Evolutionary conservation across 2,797 vertebrate species (phyloP).

Genomic region (Hippocampus kuda): DNA sequence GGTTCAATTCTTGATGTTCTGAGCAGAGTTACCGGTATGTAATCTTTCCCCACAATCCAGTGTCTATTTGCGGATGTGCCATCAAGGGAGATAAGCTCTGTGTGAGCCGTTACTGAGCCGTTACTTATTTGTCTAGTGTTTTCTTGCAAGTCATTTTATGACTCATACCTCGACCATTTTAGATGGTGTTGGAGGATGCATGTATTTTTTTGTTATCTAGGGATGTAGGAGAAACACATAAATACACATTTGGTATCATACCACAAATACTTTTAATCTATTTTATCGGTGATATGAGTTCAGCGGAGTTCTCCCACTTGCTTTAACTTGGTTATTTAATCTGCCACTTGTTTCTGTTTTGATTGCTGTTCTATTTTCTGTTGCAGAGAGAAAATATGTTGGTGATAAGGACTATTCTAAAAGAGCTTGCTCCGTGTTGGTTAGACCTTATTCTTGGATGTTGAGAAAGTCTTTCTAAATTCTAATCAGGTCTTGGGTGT

Average conservation of each 20-base stretch:
- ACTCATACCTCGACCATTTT: too few relatives aligned
- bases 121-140: neutral
- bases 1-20: neutral
- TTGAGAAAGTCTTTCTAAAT: slow-evolving; percentile 41
- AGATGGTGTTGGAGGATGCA: neutral
- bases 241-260: neutral
- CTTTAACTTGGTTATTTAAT: neutral
- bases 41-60: neutral
- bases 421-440: slow-evolving; percentile 17
- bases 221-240: neutral
- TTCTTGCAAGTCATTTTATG: neutral
- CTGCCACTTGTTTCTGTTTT: neutral
- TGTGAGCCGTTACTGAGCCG: neutral
- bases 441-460: slow-evolving; percentile 45
- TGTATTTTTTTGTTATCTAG: neutral
- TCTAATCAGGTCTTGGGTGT: slow-evolving; percentile 41
- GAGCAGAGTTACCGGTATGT: too few relatives aligned
- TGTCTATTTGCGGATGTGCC: neutral
- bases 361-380: slow-evolving; percentile 19
- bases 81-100: neutral
- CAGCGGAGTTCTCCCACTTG: neutral
- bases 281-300: too few relatives aligned
- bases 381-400: slow-evolving; percentile 35
- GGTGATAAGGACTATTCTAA: slow-evolving; percentile 28
- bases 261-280: neutral